phyloP scores from a whole-genome alignment of 1,140 invertebrate species.

The Hermetia illucens region DNA sequence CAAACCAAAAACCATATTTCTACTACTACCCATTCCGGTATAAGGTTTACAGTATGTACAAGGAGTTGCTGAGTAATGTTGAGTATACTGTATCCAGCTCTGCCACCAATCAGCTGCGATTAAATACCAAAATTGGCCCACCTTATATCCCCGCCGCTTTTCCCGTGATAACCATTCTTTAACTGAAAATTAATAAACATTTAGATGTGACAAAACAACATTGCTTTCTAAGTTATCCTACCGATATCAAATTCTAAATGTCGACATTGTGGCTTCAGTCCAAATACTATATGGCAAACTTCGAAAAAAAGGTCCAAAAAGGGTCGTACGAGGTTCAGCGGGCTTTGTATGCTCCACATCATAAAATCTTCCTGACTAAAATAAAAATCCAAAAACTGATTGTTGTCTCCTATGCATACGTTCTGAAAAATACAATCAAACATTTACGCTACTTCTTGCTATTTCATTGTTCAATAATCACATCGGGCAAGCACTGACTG shows the following conservation, averaged over 20 bases:
- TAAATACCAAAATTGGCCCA: conserved; percentile 79
- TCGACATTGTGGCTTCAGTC: conserved; percentile 59
- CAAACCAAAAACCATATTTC: conserved; percentile 11
- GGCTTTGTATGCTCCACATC: conserved; percentile 61
- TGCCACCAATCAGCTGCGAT: conserved; percentile 73
- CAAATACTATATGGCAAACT: conserved; percentile 79
- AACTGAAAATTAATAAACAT: conserved; percentile 32
- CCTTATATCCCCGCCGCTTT: conserved; percentile 50
- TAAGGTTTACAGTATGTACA: conserved; percentile 24
- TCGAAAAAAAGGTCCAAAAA: conserved; percentile 68
- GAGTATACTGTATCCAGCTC: conserved; percentile 60
- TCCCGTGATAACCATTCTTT: conserved; percentile 65
- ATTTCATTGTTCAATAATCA: too few species aligned
- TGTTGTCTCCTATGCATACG: too few species aligned
- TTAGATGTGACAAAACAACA: conserved; percentile 1
- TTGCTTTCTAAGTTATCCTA: conserved; percentile 16
- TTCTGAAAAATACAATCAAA: too few species aligned
- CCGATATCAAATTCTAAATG: conserved; percentile 68
- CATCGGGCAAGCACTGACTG: too few species aligned
- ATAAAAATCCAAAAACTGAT: conserved; percentile 12
- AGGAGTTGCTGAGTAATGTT: conserved; percentile 21
- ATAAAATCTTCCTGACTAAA: conserved; percentile 63
- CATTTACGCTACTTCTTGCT: too few species aligned
- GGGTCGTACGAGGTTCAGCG: conserved; percentile 49
- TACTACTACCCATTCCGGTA: conserved; percentile 10